Percentiles rank a stretch among this genome's conserved stretches.
These are phyloP conservation scores for Diprion similis DNA, from an alignment of 1,140 invertebrate species.

Conservation along the genomic window DNA sequence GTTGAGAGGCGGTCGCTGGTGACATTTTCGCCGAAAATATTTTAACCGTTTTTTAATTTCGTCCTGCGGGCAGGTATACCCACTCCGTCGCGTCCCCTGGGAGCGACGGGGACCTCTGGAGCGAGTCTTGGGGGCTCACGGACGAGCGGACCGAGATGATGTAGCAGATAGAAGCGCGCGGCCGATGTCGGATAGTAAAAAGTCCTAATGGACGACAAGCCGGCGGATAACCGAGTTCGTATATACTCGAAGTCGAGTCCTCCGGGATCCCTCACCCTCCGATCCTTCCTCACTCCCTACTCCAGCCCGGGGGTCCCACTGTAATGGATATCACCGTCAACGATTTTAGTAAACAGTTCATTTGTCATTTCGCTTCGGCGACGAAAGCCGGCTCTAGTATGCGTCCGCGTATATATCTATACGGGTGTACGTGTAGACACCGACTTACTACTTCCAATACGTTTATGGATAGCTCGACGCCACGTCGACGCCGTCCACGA, in stretches of 20 bases:
- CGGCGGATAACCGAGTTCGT: slow-evolving; percentile 22
- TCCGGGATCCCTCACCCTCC: no score
- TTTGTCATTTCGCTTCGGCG: slow-evolving; percentile 36
- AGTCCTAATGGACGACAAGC: slow-evolving; percentile 33
- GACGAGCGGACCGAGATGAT: slow-evolving; percentile 3
- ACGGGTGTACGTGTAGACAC: no score
- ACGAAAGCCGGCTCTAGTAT: background rate
- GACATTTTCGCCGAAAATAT: slow-evolving; percentile 7
- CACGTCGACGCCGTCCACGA: no score
- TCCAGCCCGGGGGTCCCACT: background rate
- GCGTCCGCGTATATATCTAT: no score
- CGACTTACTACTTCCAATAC: no score
- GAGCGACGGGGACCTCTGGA: no score
- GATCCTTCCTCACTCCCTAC: background rate
- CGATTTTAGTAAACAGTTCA: slow-evolving; percentile 43
- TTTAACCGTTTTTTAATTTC: slow-evolving; percentile 8
- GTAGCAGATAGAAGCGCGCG: slow-evolving; percentile 11
- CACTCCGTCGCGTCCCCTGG: background rate
- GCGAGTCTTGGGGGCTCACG: background rate
- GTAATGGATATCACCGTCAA: slow-evolving; percentile 34
- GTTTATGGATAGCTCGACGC: no score
- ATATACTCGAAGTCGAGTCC: background rate
- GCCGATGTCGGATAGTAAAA: slow-evolving; percentile 28
- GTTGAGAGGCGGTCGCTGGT: background rate
- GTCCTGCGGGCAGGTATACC: background rate